These are phyloP conservation scores for Nylanderia fulva DNA, from an alignment of 1,140 invertebrate genomes.

Conservation along the genomic window DNA sequence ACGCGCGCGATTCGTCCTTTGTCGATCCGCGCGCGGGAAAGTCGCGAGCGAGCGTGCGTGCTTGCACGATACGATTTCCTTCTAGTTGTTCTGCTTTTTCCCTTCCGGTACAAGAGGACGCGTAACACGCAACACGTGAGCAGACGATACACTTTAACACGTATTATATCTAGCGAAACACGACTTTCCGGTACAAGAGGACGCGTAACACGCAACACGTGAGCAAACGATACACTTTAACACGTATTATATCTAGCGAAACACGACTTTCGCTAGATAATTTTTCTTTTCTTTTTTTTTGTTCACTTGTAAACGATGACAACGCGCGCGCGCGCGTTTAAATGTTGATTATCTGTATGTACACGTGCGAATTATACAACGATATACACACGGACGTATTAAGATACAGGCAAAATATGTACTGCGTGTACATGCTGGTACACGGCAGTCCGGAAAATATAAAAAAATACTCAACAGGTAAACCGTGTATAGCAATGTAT, in stretches of 20 bases:
- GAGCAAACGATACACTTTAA: conserved; percentile 38
- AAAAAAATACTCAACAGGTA: conserved; percentile 50
- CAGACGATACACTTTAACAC: conserved; percentile 40
- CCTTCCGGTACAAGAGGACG: conserved; percentile 9
- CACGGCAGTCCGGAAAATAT: not conserved
- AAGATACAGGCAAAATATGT: too few relatives aligned
- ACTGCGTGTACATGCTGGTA: not conserved
- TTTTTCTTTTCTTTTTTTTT: conserved; percentile 14
- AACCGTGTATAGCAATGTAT: conserved; percentile 26
- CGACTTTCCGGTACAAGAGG: conserved; percentile 5
- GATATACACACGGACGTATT: not conserved
- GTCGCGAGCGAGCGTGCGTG: conserved; percentile 1
- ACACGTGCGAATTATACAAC: not conserved
- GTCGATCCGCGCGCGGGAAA: conserved; percentile 24
- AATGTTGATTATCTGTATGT: conserved; percentile 32
- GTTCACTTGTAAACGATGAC: not conserved
- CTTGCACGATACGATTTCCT: conserved; percentile 22
- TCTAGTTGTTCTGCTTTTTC: not conserved
- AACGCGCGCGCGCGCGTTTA: not conserved
- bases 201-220: conserved; percentile 14
- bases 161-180: too few relatives aligned
- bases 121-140: conserved; percentile 16
- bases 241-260: too few relatives aligned
- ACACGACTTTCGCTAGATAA: conserved; percentile 33
- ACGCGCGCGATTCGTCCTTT: not conserved